phyloP scores from a whole-genome alignment of 2,888 invertebrate species.

The Drosophila bunnanda region DNA sequence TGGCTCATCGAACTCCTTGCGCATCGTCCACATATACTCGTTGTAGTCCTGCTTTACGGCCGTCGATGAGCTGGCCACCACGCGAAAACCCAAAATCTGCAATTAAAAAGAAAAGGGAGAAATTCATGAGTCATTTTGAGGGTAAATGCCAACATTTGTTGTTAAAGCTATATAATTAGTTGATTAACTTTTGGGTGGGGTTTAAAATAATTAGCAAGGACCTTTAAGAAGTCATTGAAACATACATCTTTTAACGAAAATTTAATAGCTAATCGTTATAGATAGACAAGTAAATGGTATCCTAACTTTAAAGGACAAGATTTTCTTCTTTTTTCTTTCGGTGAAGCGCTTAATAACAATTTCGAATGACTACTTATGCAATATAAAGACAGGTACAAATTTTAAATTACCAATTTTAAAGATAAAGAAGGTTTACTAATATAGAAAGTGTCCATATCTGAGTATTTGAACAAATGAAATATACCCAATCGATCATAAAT shows the following conservation, averaged over 20 bases:
- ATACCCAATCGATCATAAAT: not conserved
- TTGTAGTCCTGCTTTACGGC: conserved; percentile 94
- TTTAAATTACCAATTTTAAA: not conserved
- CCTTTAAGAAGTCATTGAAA: no score
- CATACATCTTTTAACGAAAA: not conserved
- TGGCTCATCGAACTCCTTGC: conserved; percentile 91
- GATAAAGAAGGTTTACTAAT: not conserved
- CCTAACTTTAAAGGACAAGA: no score
- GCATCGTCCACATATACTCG: conserved; percentile 97
- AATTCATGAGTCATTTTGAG: conserved; percentile 1
- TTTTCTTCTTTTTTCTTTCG: no score
- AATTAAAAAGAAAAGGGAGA: not conserved
- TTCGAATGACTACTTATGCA: not conserved
- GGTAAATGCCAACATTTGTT: not conserved
- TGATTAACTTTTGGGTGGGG: not conserved
- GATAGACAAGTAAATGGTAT: not conserved
- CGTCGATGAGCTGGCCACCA: conserved; percentile 94
- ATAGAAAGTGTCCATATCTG: not conserved
- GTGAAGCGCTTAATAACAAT: no score
- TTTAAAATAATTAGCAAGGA: not conserved
- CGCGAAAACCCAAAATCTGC: conserved; percentile 93
- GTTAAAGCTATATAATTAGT: not conserved
- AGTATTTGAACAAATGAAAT: not conserved
- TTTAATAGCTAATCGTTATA: not conserved
- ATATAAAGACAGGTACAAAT: not conserved